Percentiles rank a stretch among this genome's conserved stretches.
Conservation (phyloP, 2,113 vertebrate genomes). For the Calonectris borealis region DNA sequence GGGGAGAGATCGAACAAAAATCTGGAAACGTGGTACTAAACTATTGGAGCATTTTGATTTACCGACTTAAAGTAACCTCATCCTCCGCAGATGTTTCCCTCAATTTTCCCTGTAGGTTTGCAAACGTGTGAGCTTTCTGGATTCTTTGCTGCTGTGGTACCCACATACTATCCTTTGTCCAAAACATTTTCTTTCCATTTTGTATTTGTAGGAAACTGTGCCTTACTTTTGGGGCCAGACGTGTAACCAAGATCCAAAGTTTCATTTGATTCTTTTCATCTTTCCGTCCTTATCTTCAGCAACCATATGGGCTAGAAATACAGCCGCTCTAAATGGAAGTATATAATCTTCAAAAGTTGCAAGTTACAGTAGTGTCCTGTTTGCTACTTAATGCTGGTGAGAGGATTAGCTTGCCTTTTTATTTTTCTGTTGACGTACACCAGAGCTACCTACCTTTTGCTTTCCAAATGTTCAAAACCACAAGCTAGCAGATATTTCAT, state of each 20-base stretch:
- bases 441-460: not conserved
- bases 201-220: not conserved
- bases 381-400: not conserved
- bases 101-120: not conserved
- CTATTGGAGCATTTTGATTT: not conserved
- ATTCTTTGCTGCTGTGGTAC: not conserved
- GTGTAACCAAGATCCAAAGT: not conserved
- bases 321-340: not conserved
- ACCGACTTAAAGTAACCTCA: not conserved
- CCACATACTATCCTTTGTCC: not conserved
- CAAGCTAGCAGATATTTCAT: not conserved
- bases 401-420: not conserved
- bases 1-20: not conserved
- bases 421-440: not conserved
- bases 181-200: not conserved
- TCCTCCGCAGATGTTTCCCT: not conserved
- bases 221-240: not conserved
- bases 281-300: conserved; percentile 6
- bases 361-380: not conserved
- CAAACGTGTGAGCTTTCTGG: not conserved
- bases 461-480: not conserved
- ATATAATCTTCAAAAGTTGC: not conserved
- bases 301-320: not conserved
- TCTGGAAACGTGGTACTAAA: not conserved
- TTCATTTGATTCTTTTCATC: not conserved